Conservation (phyloP, 2,888 invertebrate genomes). For the Euzophera pinguis region DNA sequence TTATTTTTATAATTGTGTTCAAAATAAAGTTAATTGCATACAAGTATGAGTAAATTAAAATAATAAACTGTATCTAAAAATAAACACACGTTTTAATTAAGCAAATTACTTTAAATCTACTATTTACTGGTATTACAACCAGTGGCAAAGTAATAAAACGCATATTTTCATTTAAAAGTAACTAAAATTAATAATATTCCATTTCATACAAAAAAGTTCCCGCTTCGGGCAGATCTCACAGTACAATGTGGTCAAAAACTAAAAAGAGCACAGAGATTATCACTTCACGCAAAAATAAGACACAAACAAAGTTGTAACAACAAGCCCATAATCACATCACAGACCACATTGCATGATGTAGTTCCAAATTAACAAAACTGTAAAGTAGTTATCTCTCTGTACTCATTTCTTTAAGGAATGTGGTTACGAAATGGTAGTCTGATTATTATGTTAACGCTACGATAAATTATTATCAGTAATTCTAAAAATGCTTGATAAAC, state of each 20-base stretch:
- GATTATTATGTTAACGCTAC: constrained; percentile 31
- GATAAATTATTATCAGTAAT: constrained; percentile 35
- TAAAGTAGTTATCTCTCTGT: constrained; percentile 25
- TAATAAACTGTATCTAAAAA: background rate
- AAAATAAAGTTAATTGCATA: background rate
- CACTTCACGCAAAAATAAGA: background rate
- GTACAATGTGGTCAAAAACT: constrained; percentile 37
- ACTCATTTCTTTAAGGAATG: background rate
- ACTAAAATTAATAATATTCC: constrained; percentile 36
- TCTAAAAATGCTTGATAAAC: constrained; percentile 50
- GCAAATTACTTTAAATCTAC: constrained; percentile 10
- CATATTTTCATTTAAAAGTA: constrained; percentile 12
- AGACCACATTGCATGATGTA: too few species aligned
- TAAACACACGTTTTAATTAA: constrained; percentile 1
- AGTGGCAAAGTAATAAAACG: background rate
- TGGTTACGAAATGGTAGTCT: constrained; percentile 44
- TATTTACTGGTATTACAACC: constrained; percentile 1
- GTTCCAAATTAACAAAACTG: constrained; percentile 15
- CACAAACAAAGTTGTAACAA: background rate
- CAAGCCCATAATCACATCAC: background rate
- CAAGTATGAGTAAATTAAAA: background rate
- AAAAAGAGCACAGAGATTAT: background rate
- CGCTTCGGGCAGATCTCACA: constrained; percentile 44
- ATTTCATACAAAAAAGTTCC: constrained; percentile 78
- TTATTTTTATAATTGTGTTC: constrained; percentile 2